Evolutionary conservation across 2,113 vertebrate genomes (phyloP), one percentile per base, ranked within the genome.

Genomic region (Atherinomorus stipes): DNA sequence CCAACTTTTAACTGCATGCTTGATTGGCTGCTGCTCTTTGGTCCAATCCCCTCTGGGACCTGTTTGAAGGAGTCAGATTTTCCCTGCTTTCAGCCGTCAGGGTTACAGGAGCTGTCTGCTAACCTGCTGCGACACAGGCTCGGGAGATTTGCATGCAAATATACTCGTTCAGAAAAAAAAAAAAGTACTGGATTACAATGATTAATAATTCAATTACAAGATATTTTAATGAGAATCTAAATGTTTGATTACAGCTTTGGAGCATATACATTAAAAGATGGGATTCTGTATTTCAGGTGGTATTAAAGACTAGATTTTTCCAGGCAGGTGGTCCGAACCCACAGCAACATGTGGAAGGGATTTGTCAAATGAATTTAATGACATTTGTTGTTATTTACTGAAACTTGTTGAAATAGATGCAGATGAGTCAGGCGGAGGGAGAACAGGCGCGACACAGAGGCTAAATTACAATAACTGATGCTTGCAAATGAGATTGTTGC

Each of bases 1-100:
- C 28, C 31, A 58, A 58, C 26, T 47, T 64, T 68, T 13, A 50
- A 60, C 69, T 18, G 26, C 12, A 37, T n/a, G 77, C 56, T 75
- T 56, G 85, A 85, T 82, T 71, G 80, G 77, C 75, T 57, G 62
- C 44, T 68, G 70, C 57, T 80, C 71, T 80, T 74, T 74, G 71
- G 70, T 69, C 22, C 52, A 2, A 8, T 68, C 42, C 51, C 77
- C 74, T 68, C 3, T 7, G 78, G 78, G 78, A 71, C 13, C 31
- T 15, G 54, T 60, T 3, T 28, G 59, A 38, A 45, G 44, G 4
- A 82, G 51, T 64, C 67, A 5, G 58, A 22, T 59, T 50, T 58
- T n/a, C 0, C 40, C 56, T 7, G 64, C n/a, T 50, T 63, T 38
- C 26, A 49, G 65, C 58, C 60, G 77, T 62, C 74, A 59, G 74